Evolutionary conservation across 2,888 invertebrate genomes (phyloP), one percentile per base, ranked within the genome.

Genomic region (Ornithoptera alexandrae): DNA sequence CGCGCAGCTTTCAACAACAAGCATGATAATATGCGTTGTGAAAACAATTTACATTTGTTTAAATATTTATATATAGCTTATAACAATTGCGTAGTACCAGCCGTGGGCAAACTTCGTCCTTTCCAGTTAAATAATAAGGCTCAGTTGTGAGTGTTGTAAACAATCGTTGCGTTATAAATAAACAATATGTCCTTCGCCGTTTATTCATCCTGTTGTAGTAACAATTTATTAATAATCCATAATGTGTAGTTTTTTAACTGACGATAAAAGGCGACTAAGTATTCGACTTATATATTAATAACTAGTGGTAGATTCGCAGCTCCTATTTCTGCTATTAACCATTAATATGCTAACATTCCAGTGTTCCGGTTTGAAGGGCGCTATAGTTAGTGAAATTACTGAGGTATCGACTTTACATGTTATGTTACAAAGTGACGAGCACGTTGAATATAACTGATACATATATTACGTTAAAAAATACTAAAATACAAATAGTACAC

Each of bases 201-300:
- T 56, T 57, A 70, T 70, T 67, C 56, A 70, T 70, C 64, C 64
- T 63, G 67, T 46, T 42, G 63, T 67, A 64, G 63, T 64, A 63
- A 67, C 63, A 63, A 70, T 62, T 70, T 66, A 67, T 66, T 8
- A 18, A 39, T 46, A 53, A 24, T 17, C 39, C 63, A 67, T 67
- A 70, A 63, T 39, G 65, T 62, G 46, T 50, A 22, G 30, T 50
- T 50, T 30, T 30, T 3, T 30, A 30, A 30, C 30, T 5, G 30
- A 62, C 59, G 58, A 65, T 59, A 58, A 65, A 58, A 66, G 58
- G 30, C 30, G 30, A 5, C 5, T 30, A 5, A 30, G 30, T 30
- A 30, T 4, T 4, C 30, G 30, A 30, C 30, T 30, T 30, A 30
- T 30, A 30, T 30, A 30, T 3, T 30, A 30, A 30, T 30, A 30